Evolutionary conservation across 1,140 invertebrate genomes (phyloP).

Genomic region (Ctenoplectra terminalis): DNA sequence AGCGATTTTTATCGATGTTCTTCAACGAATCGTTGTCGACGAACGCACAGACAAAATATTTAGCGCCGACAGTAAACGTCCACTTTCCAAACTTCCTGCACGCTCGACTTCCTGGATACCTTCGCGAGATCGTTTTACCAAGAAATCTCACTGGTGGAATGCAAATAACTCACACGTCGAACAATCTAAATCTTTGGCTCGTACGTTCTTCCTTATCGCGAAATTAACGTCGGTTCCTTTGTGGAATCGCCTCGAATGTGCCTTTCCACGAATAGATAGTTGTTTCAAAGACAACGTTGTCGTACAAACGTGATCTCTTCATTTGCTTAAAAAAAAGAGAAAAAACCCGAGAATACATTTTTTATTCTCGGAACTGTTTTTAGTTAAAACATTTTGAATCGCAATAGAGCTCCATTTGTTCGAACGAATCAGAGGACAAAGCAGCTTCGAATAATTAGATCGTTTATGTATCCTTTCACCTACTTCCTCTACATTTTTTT

Average conservation of each 20-base stretch:
- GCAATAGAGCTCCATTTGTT: no score
- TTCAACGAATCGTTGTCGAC: not conserved
- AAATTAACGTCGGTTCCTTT: slow-evolving; percentile 13
- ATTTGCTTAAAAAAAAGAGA: not conserved
- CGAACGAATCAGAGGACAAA: no score
- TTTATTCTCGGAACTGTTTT: no score
- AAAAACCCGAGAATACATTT: not conserved
- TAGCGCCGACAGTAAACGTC: slow-evolving; percentile 1
- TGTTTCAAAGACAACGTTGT: not conserved
- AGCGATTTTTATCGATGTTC: not conserved
- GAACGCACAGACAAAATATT: slow-evolving; percentile 35
- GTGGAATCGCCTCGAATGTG: not conserved
- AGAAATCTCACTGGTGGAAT: slow-evolving; percentile 36
- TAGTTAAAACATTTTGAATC: no score
- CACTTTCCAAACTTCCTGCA: slow-evolving; percentile 44
- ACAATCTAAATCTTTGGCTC: not conserved
- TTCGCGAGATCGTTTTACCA: slow-evolving; percentile 37
- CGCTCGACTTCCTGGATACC: slow-evolving; percentile 23
- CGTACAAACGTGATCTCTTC: not conserved
- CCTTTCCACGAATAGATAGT: not conserved
- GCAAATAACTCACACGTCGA: slow-evolving; percentile 19
- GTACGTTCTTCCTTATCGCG: not conserved
- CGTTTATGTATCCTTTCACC: no score
- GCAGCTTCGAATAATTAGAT: no score
- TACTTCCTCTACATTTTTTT: no score